A percentile compares a stretch with the other conserved stretches of the same genome.
These are phyloP conservation scores for pig (Sus scrofa) DNA, from an alignment of 2,113 vertebrate species.

Conservation along the genomic window DNA sequence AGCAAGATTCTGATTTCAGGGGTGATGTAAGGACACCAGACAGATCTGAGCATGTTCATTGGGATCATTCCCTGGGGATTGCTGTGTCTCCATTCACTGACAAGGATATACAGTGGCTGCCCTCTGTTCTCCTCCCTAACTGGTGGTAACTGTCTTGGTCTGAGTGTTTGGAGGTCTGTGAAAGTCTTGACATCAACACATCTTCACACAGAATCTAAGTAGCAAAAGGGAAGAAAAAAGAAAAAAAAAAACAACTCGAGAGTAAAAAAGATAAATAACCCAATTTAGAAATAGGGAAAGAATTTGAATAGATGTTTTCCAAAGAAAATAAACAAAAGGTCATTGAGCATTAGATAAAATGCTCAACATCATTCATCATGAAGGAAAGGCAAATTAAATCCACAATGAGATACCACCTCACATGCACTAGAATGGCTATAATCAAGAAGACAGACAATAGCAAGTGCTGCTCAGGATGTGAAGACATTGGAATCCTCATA, in stretches of 20 bases:
- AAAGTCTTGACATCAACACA: slow-evolving; percentile 45
- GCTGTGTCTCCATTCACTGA: slow-evolving; percentile 57
- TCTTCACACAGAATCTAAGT: slow-evolving; percentile 52
- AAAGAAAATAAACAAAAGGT: slow-evolving; percentile 51
- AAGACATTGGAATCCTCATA: slow-evolving; percentile 6
- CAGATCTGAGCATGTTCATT: slow-evolving; percentile 36
- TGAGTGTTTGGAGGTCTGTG: slow-evolving; percentile 59
- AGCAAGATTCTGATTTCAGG: slow-evolving; percentile 65
- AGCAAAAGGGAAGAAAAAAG: slow-evolving; percentile 42
- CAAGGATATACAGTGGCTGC: slow-evolving; percentile 74
- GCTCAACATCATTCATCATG: slow-evolving; percentile 37
- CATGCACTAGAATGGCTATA: slow-evolving; percentile 28
- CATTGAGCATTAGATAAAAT: slow-evolving; percentile 39
- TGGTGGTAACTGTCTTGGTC: slow-evolving; percentile 50
- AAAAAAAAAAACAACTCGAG: slow-evolving; percentile 57
- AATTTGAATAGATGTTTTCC: slow-evolving; percentile 58
- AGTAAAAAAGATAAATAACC: slow-evolving; percentile 55
- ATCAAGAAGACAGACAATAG: slow-evolving; percentile 53
- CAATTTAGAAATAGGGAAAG: slow-evolving; percentile 38
- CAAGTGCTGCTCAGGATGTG: slow-evolving; percentile 24
- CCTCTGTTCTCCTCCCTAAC: slow-evolving; percentile 56
- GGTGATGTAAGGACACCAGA: slow-evolving; percentile 70
- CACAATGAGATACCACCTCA: neutral
- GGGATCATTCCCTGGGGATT: slow-evolving; percentile 57
- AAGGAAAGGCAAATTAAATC: slow-evolving; percentile 57